These are phyloP conservation scores for Apodemia mormo DNA, from an alignment of 2,888 invertebrate genomes.

Conservation along the genomic window DNA sequence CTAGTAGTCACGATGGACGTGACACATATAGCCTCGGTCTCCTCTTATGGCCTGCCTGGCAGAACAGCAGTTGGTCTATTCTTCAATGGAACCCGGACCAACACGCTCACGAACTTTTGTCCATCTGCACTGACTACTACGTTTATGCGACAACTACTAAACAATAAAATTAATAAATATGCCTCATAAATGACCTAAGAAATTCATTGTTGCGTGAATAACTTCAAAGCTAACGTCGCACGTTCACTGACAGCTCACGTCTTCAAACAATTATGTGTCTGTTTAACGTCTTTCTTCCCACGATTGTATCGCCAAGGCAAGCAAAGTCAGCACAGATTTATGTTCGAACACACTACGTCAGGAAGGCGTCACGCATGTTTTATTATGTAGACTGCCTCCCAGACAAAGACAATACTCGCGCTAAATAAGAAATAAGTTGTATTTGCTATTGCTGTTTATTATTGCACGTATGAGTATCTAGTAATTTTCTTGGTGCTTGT, in stretches of 20 bases:
- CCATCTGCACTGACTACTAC: no score
- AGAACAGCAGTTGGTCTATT: no score
- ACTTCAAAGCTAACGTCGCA: constrained; percentile 42
- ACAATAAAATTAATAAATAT: background rate
- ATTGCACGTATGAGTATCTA: background rate
- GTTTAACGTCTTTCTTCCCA: constrained; percentile 69
- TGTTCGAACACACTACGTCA: constrained; percentile 50
- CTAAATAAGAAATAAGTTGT: constrained; percentile 24
- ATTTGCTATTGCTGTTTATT: constrained; percentile 20
- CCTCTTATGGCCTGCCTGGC: no score
- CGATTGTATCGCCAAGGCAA: constrained; percentile 64
- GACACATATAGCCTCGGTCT: no score
- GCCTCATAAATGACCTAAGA: constrained; percentile 1
- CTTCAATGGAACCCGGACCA: no score
- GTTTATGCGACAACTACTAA: background rate
- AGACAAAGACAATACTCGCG: constrained; percentile 31
- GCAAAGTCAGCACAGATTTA: constrained; percentile 59
- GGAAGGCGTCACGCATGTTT: constrained; percentile 43
- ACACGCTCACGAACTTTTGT: no score
- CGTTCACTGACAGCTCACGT: constrained; percentile 63
- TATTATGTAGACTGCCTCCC: constrained; percentile 37
- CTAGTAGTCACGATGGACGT: no score
- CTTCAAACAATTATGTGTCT: constrained; percentile 65
- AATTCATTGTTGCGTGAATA: constrained; percentile 16
- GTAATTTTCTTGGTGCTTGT: background rate